These are phyloP conservation scores for Graptemys geographica DNA, from an alignment of 2,797 vertebrate species.

Conservation along the genomic window DNA sequence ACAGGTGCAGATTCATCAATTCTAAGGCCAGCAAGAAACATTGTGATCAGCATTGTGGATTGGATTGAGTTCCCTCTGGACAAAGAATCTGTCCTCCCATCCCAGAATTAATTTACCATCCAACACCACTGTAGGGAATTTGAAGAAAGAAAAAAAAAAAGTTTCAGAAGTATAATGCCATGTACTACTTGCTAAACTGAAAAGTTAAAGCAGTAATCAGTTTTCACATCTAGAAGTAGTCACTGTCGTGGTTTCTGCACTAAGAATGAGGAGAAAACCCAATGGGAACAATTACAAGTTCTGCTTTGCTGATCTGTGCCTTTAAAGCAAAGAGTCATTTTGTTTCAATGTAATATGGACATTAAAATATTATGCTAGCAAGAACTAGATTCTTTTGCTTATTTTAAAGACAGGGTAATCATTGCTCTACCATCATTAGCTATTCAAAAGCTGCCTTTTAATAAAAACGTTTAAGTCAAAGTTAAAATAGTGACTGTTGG, in stretches of 20 bases:
- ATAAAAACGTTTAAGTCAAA: slow-evolving; percentile 15
- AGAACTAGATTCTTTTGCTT: not conserved
- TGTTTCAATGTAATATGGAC: not conserved
- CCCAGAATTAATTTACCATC: not conserved
- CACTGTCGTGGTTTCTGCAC: not conserved
- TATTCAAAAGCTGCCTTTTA: not conserved
- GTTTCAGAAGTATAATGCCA: not conserved
- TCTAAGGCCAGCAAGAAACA: too few species aligned
- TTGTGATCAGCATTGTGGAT: not conserved
- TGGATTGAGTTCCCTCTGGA: not conserved
- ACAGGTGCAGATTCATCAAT: too few species aligned
- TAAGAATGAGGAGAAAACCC: not conserved
- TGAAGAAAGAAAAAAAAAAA: not conserved
- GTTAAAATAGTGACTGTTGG: not conserved
- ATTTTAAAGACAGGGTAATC: not conserved
- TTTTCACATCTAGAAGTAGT: not conserved
- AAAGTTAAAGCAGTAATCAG: not conserved
- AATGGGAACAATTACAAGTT: not conserved
- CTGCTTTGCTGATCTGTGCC: not conserved
- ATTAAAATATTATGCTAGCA: not conserved
- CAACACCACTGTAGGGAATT: not conserved
- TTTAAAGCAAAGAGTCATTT: not conserved
- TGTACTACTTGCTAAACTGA: not conserved
- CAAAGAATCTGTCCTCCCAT: not conserved
- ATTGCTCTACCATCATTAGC: not conserved